Evolutionary conservation across 2,888 invertebrate species (phyloP).

Genomic region (Helobdella robusta): DNA sequence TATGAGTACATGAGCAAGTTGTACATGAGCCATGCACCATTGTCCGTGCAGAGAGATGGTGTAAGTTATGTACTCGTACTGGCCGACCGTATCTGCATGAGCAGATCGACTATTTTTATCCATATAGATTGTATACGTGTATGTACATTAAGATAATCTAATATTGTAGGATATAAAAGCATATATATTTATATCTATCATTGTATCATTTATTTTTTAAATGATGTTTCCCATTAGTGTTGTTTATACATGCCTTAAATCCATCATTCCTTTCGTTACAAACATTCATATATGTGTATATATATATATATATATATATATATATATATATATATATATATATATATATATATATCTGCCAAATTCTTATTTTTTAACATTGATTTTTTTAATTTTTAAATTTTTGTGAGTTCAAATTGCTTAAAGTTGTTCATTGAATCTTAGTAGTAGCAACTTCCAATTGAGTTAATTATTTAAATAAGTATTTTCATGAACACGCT

Average conservation of each 20-base stretch:
- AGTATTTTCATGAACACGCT: too few relatives aligned
- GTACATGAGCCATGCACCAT: too few relatives aligned
- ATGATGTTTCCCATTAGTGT: not conserved
- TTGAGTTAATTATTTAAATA: too few relatives aligned
- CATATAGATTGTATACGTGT: not conserved
- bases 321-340: conserved; percentile 21
- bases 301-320: conserved; percentile 17
- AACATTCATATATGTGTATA: not conserved
- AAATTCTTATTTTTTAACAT: not conserved
- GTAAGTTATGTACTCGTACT: too few relatives aligned
- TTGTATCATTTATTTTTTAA: not conserved
- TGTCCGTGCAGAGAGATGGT: too few relatives aligned
- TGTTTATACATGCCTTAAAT: not conserved
- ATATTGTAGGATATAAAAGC: not conserved
- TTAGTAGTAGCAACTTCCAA: too few relatives aligned
- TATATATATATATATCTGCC: not conserved
- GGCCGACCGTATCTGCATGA: too few relatives aligned
- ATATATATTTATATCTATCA: not conserved
- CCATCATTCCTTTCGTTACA: not conserved
- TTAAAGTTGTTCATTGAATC: too few relatives aligned
- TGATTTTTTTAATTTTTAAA: not conserved
- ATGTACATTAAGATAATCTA: not conserved
- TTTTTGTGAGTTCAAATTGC: too few relatives aligned
- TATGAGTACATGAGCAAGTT: too few relatives aligned
- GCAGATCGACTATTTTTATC: too few relatives aligned